phyloP scores from a whole-genome alignment of 2,888 invertebrate genomes.

The Andrena minutula region DNA sequence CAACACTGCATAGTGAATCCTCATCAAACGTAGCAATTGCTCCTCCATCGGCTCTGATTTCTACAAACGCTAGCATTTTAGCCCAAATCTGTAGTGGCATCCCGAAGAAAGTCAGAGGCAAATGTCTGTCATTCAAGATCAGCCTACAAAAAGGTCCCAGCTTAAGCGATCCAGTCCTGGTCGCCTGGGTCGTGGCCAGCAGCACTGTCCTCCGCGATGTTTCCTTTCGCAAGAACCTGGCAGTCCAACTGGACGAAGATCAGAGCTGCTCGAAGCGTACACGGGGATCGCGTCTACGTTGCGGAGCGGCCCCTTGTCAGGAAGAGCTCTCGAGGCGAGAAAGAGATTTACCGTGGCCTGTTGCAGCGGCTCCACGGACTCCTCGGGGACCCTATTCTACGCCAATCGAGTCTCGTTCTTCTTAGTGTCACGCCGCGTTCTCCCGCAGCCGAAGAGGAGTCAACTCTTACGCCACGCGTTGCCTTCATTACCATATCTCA shows the following conservation, averaged over 20 bases:
- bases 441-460: slow-evolving; percentile 70
- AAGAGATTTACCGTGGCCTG: slow-evolving; percentile 81
- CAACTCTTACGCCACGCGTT: slow-evolving; percentile 82
- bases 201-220: slow-evolving; percentile 19
- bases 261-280: slow-evolving; percentile 55
- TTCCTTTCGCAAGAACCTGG: slow-evolving; percentile 40
- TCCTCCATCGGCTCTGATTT: not conserved
- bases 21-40: not conserved
- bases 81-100: not conserved
- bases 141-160: not conserved
- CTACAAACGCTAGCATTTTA: not conserved
- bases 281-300: slow-evolving; percentile 64
- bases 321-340: slow-evolving; percentile 80
- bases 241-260: slow-evolving; percentile 31
- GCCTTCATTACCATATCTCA: slow-evolving; percentile 84
- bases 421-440: slow-evolving; percentile 81
- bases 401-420: slow-evolving; percentile 81
- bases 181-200: no score
- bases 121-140: not conserved
- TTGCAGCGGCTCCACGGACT: slow-evolving; percentile 67
- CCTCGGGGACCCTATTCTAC: slow-evolving; percentile 79
- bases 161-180: not conserved
- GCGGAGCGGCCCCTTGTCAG: slow-evolving; percentile 72
- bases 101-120: not conserved
- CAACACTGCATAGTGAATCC: no score